Conservation (phyloP, 1,140 invertebrate species). For the Tribolium castaneum region DNA sequence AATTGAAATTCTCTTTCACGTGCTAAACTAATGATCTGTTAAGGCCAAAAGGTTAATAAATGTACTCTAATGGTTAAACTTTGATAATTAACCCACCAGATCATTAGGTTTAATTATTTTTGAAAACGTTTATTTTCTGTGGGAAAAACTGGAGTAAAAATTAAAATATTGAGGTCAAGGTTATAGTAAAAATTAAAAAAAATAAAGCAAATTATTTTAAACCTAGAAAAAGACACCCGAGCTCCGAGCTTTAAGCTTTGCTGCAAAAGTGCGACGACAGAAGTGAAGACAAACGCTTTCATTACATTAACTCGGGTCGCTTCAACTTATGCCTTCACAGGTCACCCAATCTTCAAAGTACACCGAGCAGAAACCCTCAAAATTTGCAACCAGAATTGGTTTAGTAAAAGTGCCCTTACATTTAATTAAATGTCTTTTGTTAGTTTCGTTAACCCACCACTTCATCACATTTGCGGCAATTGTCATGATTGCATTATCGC, state of each 20-base stretch:
- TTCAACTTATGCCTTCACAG: slow-evolving; percentile 13
- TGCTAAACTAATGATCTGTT: neutral
- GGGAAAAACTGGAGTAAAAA: neutral
- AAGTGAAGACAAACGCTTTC: neutral
- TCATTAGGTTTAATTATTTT: neutral
- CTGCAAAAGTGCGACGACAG: neutral
- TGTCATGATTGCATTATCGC: neutral
- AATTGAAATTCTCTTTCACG: neutral
- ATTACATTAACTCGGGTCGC: neutral
- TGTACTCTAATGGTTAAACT: neutral
- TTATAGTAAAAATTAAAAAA: neutral
- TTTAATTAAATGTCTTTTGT: neutral
- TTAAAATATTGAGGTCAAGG: neutral
- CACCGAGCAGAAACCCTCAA: slow-evolving; percentile 1
- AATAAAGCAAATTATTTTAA: neutral
- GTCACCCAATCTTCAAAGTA: slow-evolving; percentile 32
- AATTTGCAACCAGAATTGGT: neutral
- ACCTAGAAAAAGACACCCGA: neutral
- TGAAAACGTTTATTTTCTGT: neutral
- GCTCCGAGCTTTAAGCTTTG: too few species aligned
- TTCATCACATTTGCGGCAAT: neutral
- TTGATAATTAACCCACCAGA: neutral
- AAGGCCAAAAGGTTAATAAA: neutral
- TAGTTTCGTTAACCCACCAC: neutral
- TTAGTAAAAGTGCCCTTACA: neutral